Base-by-base conservation (phyloP, 2,888 invertebrate genomes). In the Lymantria dispar region DNA sequence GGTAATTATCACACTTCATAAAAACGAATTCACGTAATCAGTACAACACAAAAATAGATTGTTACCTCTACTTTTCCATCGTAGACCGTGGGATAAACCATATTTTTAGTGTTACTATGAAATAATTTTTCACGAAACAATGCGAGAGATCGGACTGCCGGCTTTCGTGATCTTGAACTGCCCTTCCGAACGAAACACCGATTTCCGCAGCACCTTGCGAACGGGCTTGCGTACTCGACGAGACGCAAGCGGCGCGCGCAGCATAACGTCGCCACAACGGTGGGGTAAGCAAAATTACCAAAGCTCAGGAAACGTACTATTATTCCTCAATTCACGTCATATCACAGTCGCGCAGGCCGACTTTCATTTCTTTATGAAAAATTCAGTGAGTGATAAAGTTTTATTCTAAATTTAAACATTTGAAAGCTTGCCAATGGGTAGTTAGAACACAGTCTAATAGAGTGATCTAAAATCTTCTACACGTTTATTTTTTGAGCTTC, bases 111-210 rank as follows among this genome's bases (percentile, higher is more conserved):
- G 58, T 58, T 69, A 52, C 52, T 65, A 69, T 80, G 78, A 52
- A 82, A 68, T 48, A 64, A 71, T 74, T 72, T 80, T 64, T 73
- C 72, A 75, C 76, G 71, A 68, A 76, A 78, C 72, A 68, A 70
- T 60, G 71, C 70, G 76, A 68, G 72, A 71, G 77, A 77, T 80
- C 78, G 78, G 63, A 71, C 76, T 70, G 72, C 75, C 78, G 79
- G 79, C 80, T 79, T 78, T 78, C 76, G 83, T 90, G 92, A 87
- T 88, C 92, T 92, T 92, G 91, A 91, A 87, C 85, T 89, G 92
- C 87, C 92, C 92, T 91, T 91, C 82, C 80, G 74, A 73, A 78
- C 78, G 80, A 80, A 83, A 88, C 85, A 76, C 74, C 76, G 78
- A 77, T 80, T 80, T 76, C 79, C 80, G 78, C 83, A 81, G 76